Conservation (phyloP, 2,888 invertebrate genomes). For the Protophormia terraenovae region DNA sequence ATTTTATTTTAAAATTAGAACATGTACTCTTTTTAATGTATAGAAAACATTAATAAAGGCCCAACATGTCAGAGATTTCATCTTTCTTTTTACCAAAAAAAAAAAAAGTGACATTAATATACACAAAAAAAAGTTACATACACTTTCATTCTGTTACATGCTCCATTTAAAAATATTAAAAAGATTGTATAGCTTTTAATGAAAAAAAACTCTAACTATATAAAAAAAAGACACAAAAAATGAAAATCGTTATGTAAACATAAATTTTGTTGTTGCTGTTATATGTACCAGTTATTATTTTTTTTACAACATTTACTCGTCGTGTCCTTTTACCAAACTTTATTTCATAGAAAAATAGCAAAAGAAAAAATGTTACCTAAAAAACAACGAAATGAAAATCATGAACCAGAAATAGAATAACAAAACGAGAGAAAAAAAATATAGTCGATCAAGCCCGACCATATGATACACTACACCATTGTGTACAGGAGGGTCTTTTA, state of each 20-base stretch:
- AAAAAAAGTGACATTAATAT: slow-evolving; percentile 12
- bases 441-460: no score
- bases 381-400: background rate
- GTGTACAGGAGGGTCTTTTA: no score
- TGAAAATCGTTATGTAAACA: slow-evolving; percentile 16
- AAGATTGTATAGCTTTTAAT: slow-evolving; percentile 1
- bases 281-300: background rate
- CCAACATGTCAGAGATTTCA: background rate
- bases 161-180: background rate
- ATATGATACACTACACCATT: no score
- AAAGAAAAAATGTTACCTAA: background rate
- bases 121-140: background rate
- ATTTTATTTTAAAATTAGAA: no score
- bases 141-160: background rate
- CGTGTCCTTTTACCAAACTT: slow-evolving; percentile 1
- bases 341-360: background rate
- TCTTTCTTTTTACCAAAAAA: background rate
- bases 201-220: background rate
- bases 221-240: background rate
- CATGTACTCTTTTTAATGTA: background rate
- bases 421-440: background rate
- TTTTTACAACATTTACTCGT: slow-evolving; percentile 8
- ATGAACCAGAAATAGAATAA: background rate
- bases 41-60: background rate
- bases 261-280: background rate